Conservation (phyloP, 2,113 vertebrate species). For the Poecilia latipinna region DNA sequence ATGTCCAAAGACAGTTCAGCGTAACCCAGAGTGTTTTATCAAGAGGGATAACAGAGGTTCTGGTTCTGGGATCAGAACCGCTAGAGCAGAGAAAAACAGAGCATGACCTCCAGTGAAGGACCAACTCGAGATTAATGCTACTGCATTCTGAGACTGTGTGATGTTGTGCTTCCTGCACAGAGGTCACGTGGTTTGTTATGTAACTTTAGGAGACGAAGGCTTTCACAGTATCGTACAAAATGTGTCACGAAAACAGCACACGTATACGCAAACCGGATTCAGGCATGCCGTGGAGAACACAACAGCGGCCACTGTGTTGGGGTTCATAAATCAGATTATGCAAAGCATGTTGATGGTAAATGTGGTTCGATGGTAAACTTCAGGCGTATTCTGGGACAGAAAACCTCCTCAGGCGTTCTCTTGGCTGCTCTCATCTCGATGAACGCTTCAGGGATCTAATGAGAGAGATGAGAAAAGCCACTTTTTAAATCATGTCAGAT, state of each 20-base stretch:
- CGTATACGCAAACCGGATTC: conserved; percentile 27
- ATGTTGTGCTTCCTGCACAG: conserved; percentile 4
- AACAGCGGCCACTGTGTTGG: conserved; percentile 24
- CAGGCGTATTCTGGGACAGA: conserved; percentile 3
- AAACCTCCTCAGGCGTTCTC: conserved; percentile 4
- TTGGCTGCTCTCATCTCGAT: conserved; percentile 13
- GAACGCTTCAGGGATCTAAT: conserved; percentile 16
- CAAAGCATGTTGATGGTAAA: conserved; percentile 26
- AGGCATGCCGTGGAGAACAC: conserved; percentile 18
- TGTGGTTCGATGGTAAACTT: conserved; percentile 26
- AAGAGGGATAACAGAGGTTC: conserved; percentile 14
- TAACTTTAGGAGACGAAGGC: conserved; percentile 14
- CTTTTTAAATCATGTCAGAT: neutral
- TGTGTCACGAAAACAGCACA: conserved; percentile 27
- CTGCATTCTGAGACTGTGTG: conserved; percentile 10
- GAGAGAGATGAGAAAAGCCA: neutral
- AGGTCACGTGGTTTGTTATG: conserved; percentile 22
- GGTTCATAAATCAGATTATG: conserved; percentile 44
- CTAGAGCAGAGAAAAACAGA: conserved; percentile 6
- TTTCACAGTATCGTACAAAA: conserved; percentile 34
- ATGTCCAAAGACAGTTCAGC: conserved; percentile 31
- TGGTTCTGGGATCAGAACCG: conserved; percentile 34
- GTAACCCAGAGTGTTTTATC: conserved; percentile 35
- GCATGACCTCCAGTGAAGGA: conserved; percentile 26
- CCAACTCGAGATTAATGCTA: conserved; percentile 13